Conservation (phyloP, 2,797 vertebrate genomes). For the Eleutherodactylus coqui region DNA sequence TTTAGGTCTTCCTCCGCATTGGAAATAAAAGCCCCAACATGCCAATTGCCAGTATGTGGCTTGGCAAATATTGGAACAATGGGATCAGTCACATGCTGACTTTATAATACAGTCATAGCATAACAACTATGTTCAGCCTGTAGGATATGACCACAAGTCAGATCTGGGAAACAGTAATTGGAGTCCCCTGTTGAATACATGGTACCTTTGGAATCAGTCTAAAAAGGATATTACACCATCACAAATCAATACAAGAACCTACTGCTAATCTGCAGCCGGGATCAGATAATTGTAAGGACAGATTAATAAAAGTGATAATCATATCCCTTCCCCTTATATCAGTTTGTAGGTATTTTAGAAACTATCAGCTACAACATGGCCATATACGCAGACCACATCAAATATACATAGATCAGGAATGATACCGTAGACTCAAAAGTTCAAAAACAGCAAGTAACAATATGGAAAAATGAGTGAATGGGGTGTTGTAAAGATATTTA, state of each 20-base stretch:
- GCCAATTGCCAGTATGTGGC: background rate
- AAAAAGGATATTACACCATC: background rate
- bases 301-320: background rate
- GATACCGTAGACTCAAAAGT: background rate
- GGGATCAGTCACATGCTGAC: background rate
- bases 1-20: background rate
- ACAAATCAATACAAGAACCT: background rate
- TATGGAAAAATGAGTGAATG: background rate
- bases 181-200: background rate
- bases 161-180: background rate
- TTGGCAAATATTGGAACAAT: background rate
- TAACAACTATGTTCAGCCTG: no score
- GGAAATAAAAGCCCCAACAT: background rate
- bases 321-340: no score
- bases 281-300: background rate
- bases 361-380: background rate
- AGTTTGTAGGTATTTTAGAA: background rate
- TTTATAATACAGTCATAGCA: background rate
- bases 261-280: background rate
- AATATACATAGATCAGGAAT: background rate
- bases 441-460: background rate
- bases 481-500: background rate
- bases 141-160: background rate
- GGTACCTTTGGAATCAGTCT: background rate
- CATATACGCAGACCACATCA: background rate